Percentiles rank a stretch among this genome's conserved stretches.
These are phyloP conservation scores for Dasypus novemcinctus DNA, from an alignment of 2,113 vertebrate species.

Conservation along the genomic window DNA sequence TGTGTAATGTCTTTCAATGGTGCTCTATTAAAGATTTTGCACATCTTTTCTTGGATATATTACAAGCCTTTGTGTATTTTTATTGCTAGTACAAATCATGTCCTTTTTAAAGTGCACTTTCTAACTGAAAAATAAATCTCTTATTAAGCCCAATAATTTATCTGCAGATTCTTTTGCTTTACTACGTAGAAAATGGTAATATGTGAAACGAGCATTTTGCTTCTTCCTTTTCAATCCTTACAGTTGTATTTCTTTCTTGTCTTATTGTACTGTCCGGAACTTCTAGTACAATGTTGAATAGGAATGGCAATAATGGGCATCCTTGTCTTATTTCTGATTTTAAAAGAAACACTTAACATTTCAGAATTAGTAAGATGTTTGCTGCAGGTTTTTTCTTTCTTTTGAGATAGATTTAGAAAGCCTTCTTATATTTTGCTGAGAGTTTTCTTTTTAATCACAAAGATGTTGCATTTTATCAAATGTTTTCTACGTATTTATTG, in stretches of 20 bases:
- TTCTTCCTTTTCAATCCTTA: neutral
- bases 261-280: neutral
- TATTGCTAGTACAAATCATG: neutral
- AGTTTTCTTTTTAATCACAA: conserved; percentile 18
- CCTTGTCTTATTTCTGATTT: conserved; percentile 32
- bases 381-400: neutral
- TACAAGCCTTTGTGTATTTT: neutral
- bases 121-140: neutral
- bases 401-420: neutral
- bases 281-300: neutral
- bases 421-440: conserved; percentile 23
- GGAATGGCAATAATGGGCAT: neutral
- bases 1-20: neutral
- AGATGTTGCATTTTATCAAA: neutral
- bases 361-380: conserved; percentile 5
- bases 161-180: conserved; percentile 38
- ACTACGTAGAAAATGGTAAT: conserved; percentile 6
- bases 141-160: neutral
- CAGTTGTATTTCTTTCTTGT: neutral
- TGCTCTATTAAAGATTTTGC: neutral
- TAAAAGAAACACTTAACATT: neutral
- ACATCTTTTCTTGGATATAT: conserved; percentile 29
- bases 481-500: conserved; percentile 6
- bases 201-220: neutral
- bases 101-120: neutral